Evolutionary conservation across 2,797 vertebrate species (phyloP), one percentile per base, ranked within the genome.

Genomic region (Microctenopoma steveboyesi): DNA sequence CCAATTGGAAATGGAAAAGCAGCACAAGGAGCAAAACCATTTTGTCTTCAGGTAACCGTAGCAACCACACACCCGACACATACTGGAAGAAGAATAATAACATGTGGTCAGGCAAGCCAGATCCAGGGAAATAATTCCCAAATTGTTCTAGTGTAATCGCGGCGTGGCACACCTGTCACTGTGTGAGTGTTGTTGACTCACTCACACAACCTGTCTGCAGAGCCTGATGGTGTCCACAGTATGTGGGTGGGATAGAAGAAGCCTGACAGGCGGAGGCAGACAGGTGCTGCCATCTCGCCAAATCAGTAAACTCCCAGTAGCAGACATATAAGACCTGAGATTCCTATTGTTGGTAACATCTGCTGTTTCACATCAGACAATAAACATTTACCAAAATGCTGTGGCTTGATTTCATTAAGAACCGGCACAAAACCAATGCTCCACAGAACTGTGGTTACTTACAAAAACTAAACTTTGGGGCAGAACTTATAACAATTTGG

Each of bases 151-250:
- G 33, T 35, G 7, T 35, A 35, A 35, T 7, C 33, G 9, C 33
- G 3, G 33, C 33, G 33, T 35, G 33, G 33, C 40, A 42, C 14
- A 14, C n/a, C 52, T 51, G 12, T 75, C 72, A 50, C 25, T 67
- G 50, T 74, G 43, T 70, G 39, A 55, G 46, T 45, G 22, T 35
- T 3, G 12, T 57, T 66, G 54, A 57, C 46, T 35, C 65, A 52
- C 76, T 69, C 66, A 60, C 65, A 70, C 71, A 71, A 76, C 64
- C 64, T 69, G 84, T 77, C 51, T 35, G 59, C 54, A 69, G 15
- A 39, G 42, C 22, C 48, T 18, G 27, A 25, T 51, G 56, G 51
- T 63, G 33, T 30, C 11, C 40, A 22, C 18, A 50, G 27, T 54
- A 12, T 35, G 58, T 14, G 43, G 27, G 60, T 49, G 60, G 70